These are phyloP conservation scores for Caenorhabditis latens DNA, from an alignment of 1,140 invertebrate species.

Conservation along the genomic window DNA sequence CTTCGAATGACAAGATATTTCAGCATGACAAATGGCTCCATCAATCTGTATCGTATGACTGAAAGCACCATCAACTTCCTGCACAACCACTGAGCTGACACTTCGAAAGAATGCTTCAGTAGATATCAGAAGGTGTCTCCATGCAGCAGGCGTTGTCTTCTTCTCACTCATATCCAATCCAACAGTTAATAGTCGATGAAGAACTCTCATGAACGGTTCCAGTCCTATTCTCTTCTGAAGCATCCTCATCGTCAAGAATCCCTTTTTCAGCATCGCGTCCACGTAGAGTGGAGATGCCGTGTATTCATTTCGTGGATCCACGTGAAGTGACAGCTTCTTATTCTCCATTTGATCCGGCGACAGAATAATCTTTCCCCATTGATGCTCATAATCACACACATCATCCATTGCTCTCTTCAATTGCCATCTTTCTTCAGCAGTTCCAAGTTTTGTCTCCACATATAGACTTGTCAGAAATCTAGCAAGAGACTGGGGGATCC, in stretches of 20 bases:
- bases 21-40: conserved; percentile 93
- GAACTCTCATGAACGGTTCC: conserved; percentile 91
- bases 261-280: conserved; percentile 90
- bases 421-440: conserved; percentile 94
- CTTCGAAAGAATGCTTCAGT: conserved; percentile 54
- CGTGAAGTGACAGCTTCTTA: conserved; percentile 61
- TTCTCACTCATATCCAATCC: conserved; percentile 86
- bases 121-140: neutral
- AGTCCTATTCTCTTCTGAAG: conserved; percentile 94
- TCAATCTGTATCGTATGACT: conserved; percentile 94
- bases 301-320: conserved; percentile 69
- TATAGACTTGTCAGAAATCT: conserved; percentile 90
- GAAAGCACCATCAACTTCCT: conserved; percentile 96
- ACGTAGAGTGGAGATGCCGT: conserved; percentile 90
- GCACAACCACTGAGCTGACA: conserved; percentile 68
- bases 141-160: conserved; percentile 17
- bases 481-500: conserved; percentile 71
- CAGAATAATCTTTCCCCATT: conserved; percentile 85
- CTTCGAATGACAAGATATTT: conserved; percentile 99
- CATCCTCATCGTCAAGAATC: conserved; percentile 93
- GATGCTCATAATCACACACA: conserved; percentile 87
- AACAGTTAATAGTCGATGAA: conserved; percentile 93
- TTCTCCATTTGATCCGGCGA: neutral
- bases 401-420: conserved; percentile 82
- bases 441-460: conserved; percentile 96